A percentile compares a stretch with the other conserved stretches of the same genome.
phyloP scores from a whole-genome alignment of 2,113 vertebrate species.

The Vulpes lagopus region DNA sequence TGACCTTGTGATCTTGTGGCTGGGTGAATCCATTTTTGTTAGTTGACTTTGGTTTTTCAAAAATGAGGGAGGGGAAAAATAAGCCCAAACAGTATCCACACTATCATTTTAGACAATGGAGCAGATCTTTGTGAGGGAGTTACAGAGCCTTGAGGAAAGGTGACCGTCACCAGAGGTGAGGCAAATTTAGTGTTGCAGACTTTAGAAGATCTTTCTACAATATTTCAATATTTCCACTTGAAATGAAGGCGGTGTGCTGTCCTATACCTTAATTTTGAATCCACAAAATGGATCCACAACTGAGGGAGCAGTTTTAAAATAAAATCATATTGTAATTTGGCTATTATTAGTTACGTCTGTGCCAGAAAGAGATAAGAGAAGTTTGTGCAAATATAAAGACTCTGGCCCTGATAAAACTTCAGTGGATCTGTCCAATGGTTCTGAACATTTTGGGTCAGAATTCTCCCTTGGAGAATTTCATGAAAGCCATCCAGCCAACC shows the following conservation, averaged over 20 bases:
- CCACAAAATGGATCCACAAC: not conserved
- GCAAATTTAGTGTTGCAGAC: not conserved
- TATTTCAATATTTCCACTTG: slow-evolving; percentile 36
- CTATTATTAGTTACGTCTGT: not conserved
- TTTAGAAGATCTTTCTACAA: not conserved
- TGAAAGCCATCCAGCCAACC: not conserved
- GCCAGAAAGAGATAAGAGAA: not conserved
- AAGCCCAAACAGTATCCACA: not conserved
- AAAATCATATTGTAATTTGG: not conserved
- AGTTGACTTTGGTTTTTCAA: not conserved
- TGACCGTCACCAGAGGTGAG: not conserved
- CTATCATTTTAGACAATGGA: not conserved
- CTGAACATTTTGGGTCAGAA: not conserved
- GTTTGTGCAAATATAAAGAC: not conserved
- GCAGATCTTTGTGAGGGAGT: not conserved
- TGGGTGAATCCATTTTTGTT: slow-evolving; percentile 5
- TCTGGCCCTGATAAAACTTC: not conserved
- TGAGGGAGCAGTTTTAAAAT: slow-evolving; percentile 15
- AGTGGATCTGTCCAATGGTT: not conserved
- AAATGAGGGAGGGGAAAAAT: not conserved
- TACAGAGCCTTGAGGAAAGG: not conserved
- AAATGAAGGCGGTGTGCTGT: not conserved
- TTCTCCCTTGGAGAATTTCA: not conserved
- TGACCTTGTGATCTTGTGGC: not conserved
- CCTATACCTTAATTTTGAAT: not conserved